Conservation (phyloP, 53 echinoderm and acorn worm species). For the Luidia sarsii region DNA sequence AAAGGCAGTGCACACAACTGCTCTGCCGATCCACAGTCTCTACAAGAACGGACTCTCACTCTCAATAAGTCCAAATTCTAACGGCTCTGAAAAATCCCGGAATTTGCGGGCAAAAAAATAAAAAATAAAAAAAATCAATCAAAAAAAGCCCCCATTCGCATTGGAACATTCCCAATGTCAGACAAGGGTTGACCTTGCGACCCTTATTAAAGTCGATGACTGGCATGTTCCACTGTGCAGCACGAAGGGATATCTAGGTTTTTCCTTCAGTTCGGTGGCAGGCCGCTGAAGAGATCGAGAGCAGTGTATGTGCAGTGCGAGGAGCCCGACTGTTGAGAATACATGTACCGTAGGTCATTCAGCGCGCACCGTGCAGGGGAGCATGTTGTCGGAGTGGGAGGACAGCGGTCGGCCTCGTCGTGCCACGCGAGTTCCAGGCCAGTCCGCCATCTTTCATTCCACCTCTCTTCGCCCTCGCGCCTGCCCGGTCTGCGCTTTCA, state of each 20-base stretch:
- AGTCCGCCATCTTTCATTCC: slow-evolving; percentile 47
- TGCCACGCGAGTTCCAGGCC: slow-evolving; percentile 9
- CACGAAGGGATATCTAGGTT: neutral
- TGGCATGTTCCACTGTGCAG: slow-evolving; percentile 37
- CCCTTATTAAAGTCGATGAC: slow-evolving; percentile 32
- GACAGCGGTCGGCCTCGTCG: slow-evolving; percentile 21
- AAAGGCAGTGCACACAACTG: too few species aligned
- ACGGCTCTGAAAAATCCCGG: too few species aligned
- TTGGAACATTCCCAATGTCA: slow-evolving; percentile 48
- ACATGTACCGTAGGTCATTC: too few species aligned
- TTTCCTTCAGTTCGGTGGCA: too few species aligned
- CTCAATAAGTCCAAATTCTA: too few species aligned
- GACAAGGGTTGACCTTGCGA: slow-evolving; percentile 43
- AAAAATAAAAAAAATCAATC: too few species aligned
- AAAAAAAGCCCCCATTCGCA: slow-evolving; percentile 20
- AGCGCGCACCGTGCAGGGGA: neutral
- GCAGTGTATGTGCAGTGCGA: too few species aligned
- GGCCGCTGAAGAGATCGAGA: too few species aligned
- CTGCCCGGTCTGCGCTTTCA: neutral
- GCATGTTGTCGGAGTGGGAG: slow-evolving; percentile 7
- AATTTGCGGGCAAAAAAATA: too few species aligned
- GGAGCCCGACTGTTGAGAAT: too few species aligned
- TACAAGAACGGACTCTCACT: too few species aligned
- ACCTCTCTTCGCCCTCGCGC: neutral
- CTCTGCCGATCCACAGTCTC: too few species aligned